Evolutionary conservation across 2,797 vertebrate genomes (phyloP).

Genomic region (Craterocephalus amniculus): DNA sequence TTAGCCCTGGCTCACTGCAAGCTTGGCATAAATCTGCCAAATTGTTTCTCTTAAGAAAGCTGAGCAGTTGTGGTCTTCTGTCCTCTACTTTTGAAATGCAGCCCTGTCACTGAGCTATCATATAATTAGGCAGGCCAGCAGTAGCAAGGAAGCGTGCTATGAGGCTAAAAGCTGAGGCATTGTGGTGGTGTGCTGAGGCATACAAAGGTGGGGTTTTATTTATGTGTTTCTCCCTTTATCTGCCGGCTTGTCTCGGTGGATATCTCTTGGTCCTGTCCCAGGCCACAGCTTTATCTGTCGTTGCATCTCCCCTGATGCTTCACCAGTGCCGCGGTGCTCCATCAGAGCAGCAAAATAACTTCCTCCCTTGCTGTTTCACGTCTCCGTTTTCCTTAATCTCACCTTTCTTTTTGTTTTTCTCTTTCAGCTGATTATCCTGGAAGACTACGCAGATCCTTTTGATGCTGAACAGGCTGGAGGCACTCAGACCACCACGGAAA

Average conservation of each 20-base stretch:
- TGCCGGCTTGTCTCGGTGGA: slow-evolving; percentile 22
- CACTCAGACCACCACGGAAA: slow-evolving; percentile 83
- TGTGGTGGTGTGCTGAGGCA: slow-evolving; percentile 58
- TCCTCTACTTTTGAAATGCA: slow-evolving; percentile 66
- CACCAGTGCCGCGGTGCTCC: slow-evolving; percentile 31
- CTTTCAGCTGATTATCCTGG: slow-evolving; percentile 90
- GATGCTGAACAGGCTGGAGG: slow-evolving; percentile 89
- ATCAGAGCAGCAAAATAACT: slow-evolving; percentile 47
- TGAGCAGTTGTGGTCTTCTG: slow-evolving; percentile 66
- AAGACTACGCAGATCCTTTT: slow-evolving; percentile 97
- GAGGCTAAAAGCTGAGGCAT: slow-evolving; percentile 59
- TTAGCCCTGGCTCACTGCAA: slow-evolving; percentile 77
- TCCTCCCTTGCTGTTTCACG: slow-evolving; percentile 20
- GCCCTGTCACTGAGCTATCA: slow-evolving; percentile 68
- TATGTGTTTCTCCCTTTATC: slow-evolving; percentile 50
- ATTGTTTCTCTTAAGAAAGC: slow-evolving; percentile 77
- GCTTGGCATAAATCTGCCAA: slow-evolving; percentile 71
- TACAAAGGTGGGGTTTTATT: slow-evolving; percentile 49
- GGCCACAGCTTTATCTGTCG: slow-evolving; percentile 39
- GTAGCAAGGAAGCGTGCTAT: slow-evolving; percentile 56
- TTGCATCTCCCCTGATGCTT: slow-evolving; percentile 15
- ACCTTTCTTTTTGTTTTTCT: slow-evolving; percentile 28
- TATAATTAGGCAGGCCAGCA: slow-evolving; percentile 74
- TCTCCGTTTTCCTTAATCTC: slow-evolving; percentile 19
- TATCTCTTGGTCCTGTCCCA: slow-evolving; percentile 34